Percentiles rank a stretch among this genome's conserved stretches.
phyloP scores from a whole-genome alignment of 2,797 vertebrate genomes.

The Coranthus polyacanthus region DNA sequence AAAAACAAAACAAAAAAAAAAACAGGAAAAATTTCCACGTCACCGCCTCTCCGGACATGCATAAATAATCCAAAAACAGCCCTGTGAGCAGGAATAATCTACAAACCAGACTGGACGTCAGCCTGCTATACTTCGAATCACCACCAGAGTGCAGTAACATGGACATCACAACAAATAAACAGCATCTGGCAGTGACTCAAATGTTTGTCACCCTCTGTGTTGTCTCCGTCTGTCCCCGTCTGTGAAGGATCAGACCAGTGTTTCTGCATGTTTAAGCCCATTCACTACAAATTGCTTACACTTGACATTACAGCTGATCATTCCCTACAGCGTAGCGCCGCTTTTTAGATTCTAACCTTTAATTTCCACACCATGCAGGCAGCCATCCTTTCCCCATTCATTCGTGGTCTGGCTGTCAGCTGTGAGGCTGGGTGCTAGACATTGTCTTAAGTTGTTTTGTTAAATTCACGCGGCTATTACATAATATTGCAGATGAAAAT shows the following conservation, averaged over 20 bases:
- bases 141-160: constrained; percentile 74
- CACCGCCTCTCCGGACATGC: constrained; percentile 23
- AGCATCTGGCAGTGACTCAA: constrained; percentile 80
- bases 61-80: constrained; percentile 46
- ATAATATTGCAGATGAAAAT: constrained; percentile 8
- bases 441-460: neutral
- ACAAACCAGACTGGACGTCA: constrained; percentile 7
- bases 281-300: constrained; percentile 50
- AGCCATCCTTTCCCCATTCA: constrained; percentile 8
- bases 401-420: neutral
- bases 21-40: constrained; percentile 33
- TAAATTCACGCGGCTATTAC: neutral
- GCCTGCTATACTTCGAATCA: constrained; percentile 43
- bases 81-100: constrained; percentile 11
- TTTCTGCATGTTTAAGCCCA: constrained; percentile 57
- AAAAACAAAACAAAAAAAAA: too few species aligned
- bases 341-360: neutral
- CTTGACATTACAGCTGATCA: constrained; percentile 32
- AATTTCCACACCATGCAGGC: neutral
- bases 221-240: constrained; percentile 73
- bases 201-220: constrained; percentile 78
- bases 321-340: constrained; percentile 3
- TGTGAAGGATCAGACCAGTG: constrained; percentile 63
- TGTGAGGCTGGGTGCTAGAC: neutral
- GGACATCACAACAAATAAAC: constrained; percentile 60